Base-by-base conservation (phyloP, 2,888 invertebrate genomes). In the Augiades crinisus region DNA sequence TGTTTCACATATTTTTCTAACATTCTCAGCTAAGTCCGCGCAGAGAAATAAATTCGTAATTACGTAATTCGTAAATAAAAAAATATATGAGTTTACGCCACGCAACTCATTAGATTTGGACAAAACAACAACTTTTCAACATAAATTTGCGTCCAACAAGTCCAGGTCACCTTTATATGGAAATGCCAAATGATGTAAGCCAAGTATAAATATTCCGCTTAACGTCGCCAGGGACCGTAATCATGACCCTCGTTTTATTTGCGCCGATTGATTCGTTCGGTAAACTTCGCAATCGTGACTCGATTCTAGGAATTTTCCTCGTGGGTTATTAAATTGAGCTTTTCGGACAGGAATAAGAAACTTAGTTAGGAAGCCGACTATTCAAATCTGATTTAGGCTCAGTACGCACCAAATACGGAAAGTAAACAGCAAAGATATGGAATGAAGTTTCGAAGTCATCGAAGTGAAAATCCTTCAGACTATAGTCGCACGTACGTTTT, bases 221-320 rank as follows among this genome's bases (percentile, higher is more conserved):
- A 36, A 47, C 27, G 16, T 36, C 47, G 31, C 47, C 43, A 41
- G 43, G 38, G 47, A 13, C 34, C 31, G 37, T 36, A 44, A 50
- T 50, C 53, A 33, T 49, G 54, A 54, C 53, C 53, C 47, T 50
- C 36, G 43, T 17, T 46, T 44, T 41, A 50, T 53, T 51, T 53
- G 56, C 43, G 34, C 53, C 53, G 49, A 55, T 56, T 59, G 55
- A 58, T 61, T 58, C 43, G 43, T 61, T 56, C 43, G 34, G 36
- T 50, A 41, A 55, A 50, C 50, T 50, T 56, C 21, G 37, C 40
- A 40, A 41, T 54, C 43, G 50, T 54, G 46, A 54, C 46, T 54
- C 43, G 46, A 50, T 50, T 50, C 36, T 30, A 21, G 36, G 19
- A 24, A 50, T 36, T 50, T 49, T 40, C 31, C 38, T 19, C 24